These are phyloP conservation scores for Timema podura DNA, from an alignment of 2,888 invertebrate species.

Conservation along the genomic window DNA sequence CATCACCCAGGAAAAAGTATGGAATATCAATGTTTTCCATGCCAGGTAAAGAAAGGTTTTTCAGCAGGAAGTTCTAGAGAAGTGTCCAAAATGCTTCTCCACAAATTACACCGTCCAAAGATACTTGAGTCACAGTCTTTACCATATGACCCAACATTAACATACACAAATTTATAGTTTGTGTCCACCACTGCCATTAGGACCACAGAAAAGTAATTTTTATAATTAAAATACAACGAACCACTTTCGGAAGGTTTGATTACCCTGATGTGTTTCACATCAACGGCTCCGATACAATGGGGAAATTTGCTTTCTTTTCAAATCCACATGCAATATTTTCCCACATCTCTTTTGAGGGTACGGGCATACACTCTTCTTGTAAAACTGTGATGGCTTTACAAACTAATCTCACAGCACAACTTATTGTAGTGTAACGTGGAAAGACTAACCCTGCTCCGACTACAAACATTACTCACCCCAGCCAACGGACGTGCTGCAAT, in stretches of 20 bases:
- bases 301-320: constrained; percentile 34
- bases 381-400: constrained; percentile 31
- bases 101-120: too few relatives aligned
- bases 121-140: constrained; percentile 19
- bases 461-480: too few relatives aligned
- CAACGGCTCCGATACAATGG: constrained; percentile 34
- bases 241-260: too few relatives aligned
- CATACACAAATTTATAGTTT: constrained; percentile 28
- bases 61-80: too few relatives aligned
- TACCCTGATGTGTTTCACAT: constrained; percentile 34
- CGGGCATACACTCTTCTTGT: constrained; percentile 32
- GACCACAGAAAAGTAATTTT: constrained; percentile 25
- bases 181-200: constrained; percentile 30
- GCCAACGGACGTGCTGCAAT: too few relatives aligned
- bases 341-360: constrained; percentile 26
- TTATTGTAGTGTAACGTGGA: too few relatives aligned
- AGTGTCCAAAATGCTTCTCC: too few relatives aligned
- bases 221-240: too few relatives aligned
- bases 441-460: too few relatives aligned
- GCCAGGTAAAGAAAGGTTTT: constrained; percentile 9
- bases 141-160: constrained; percentile 23
- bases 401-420: constrained; percentile 31
- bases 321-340: constrained; percentile 33
- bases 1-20: constrained; percentile 21
- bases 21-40: constrained; percentile 18